Base-by-base conservation (phyloP, 1,140 invertebrate species). In the Melanaphis sacchari region DNA sequence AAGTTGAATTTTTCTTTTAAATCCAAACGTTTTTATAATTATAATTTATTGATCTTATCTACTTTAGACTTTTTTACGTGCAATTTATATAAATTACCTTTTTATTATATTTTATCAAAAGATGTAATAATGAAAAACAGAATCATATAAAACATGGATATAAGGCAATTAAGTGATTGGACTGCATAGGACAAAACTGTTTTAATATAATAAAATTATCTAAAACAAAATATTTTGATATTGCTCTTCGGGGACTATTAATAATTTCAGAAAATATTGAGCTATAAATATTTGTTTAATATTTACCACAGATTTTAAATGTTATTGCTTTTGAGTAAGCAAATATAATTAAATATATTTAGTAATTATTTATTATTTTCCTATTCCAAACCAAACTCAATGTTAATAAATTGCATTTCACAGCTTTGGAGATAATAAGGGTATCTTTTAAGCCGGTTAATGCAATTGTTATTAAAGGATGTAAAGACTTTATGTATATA, bases 391-490 rank as follows among this genome's bases (percentile, higher is more conserved):
- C 26, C 18, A 49, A 36, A 49, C 43, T 18, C 31, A 88, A 88
- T 24, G 43, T 49, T 88, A 88, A 46, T 88, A 88, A 88, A 88
- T 88, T 88, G 43, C 31, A n/a, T 88, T 88, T 49, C 43, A 49
- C n/a, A 46, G 43, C 85, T 52, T 89, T 89, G 36, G 36, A 89
- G 46, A 89, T 89, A 89, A 52, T 89, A 89, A 89, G 46, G 46
- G n/a, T 89, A 89, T 36, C 41, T 49, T 89, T 49, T 88, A 87
- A 88, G 46, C 46, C n/a, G 46, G 87, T 38, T 38, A 89, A 88
- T 88, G 43, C 36, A 88, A 89, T 52, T 89, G n/a, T 52, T 89
- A 89, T 89, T 89, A 52, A 89, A 9, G 87, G n/a, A 52, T 36
- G 36, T n/a, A 46, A 88, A 49, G 43, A 88, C 85, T 49, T 49